Evolutionary conservation across 2,797 vertebrate genomes (phyloP), one percentile per base, ranked within the genome.

Genomic region (Alcedo quadribrachys): DNA sequence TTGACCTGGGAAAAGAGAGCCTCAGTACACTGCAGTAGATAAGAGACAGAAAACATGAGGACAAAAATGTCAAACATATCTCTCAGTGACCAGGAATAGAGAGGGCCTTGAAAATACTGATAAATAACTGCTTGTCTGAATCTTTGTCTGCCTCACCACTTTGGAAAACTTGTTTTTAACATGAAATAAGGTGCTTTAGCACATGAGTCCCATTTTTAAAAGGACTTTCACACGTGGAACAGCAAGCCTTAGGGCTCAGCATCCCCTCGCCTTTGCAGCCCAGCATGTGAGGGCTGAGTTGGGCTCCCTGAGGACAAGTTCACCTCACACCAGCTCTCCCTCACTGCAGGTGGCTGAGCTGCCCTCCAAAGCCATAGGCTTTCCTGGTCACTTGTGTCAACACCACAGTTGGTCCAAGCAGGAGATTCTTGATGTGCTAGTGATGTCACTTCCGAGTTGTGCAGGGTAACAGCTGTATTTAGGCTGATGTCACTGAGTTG

Each of bases 401-500:
- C 37, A 51, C 12, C 0, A 0, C 33, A 84, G 0, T 43, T 2
- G 3, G 43, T 51, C 43, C 62, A 53, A 22, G 12, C 15, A 5
- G 33, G 4, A 32, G 40, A 63, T 58, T 25, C 19, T 66, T 73
- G 81, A 30, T 0, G 1, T 92, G 69, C 32, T 48, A 32, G 48
- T 3, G 0, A 30, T 5, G 9, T 50, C 7, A 1, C 12, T 81
- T 62, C 60, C 5, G 3, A 77, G 37, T 24, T n/a, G 76, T 66
- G 48, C 88, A 85, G 55, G 12, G 51, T 83, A 94, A 92, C 42
- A 13, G 1, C 79, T 81, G 27, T 57, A 43, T 87, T 79, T 85
- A 73, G 63, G 65, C 92, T 95, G 61, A 74, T 94, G 85, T 94
- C 85, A 74, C 61, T 20, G 9, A 51, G 30, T 65, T 93, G 75